Conservation (phyloP, 64 coral and sea anemone genomes). For the Actinia equina region DNA sequence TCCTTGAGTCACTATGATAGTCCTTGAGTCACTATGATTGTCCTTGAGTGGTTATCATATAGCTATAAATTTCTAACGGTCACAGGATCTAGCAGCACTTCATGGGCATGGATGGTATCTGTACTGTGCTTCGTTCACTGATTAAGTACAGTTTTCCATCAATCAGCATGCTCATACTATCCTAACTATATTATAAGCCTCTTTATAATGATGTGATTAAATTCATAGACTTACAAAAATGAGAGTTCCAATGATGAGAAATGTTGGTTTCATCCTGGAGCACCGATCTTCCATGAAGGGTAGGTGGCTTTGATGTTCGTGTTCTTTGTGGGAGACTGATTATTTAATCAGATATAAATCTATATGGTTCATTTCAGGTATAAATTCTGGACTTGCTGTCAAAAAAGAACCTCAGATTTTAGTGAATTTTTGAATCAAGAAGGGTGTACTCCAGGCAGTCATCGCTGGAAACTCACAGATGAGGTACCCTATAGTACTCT, state of each 20-base stretch:
- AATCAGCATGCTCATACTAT: too few species aligned
- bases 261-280: constrained; percentile 84
- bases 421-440: constrained; percentile 96
- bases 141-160: too few species aligned
- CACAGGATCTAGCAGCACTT: too few species aligned
- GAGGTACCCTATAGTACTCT: constrained; percentile 35
- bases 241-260: constrained; percentile 76
- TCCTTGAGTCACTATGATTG: too few species aligned
- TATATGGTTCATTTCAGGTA: constrained; percentile 45
- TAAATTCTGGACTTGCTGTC: constrained; percentile 97
- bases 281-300: constrained; percentile 94
- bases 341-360: background rate
- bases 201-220: too few species aligned
- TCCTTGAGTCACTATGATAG: too few species aligned
- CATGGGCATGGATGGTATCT: too few species aligned
- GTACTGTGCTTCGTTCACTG: too few species aligned
- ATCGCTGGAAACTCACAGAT: constrained; percentile 87
- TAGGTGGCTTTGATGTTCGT: background rate
- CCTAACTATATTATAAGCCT: too few species aligned
- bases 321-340: too few species aligned
- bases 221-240: constrained; percentile 64
- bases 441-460: constrained; percentile 78
- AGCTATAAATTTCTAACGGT: too few species aligned
- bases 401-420: constrained; percentile 89
- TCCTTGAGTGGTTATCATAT: too few species aligned